Evolutionary conservation across 2,888 invertebrate species (phyloP), one percentile per base, ranked within the genome.

Genomic region (Frankliniella intonsa): DNA sequence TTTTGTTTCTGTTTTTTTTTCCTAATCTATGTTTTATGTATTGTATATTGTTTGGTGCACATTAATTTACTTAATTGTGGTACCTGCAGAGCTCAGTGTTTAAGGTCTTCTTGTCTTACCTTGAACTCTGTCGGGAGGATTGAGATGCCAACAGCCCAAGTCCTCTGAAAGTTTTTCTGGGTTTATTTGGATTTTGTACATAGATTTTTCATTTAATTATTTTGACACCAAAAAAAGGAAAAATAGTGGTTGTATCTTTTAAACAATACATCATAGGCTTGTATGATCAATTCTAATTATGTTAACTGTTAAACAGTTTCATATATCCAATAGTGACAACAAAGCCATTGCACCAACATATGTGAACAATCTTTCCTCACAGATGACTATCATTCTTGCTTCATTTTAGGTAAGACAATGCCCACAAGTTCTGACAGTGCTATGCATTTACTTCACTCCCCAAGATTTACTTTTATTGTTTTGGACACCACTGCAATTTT

Each of bases 11-110:
- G 69, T 76, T 76, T 25, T 22, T 69, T 76, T 22, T 76, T 76
- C 25, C 25, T 22, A 25, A 76, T 76, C 69, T 76, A n/a, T 76
- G 69, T 76, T 25, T 25, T 76, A 76, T n/a, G 62, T 76, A 76
- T 22, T 76, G 25, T 76, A 22, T 76, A 76, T 22, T 76, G 38
- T 38, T 38, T 38, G 69, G 69, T 76, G 69, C 69, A 76, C 25
- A 76, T 76, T 76, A 76, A 76, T 22, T 76, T 76, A 76, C 69
- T 76, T 76, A 76, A 76, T 76, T 76, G 69, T 76, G 69, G 69
- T 76, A 76, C 69, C 69, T 76, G 69, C 25, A 76, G 25, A 12
- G 25, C 25, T 25, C 9, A 76, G 11, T 22, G 22, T 25, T 25
- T 25, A 76, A 25, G 69, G 69, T 76, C 22, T 22, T 76, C 22